Base-by-base conservation (phyloP, 2,113 vertebrate genomes). In the Xenotilapia flavipinnis region DNA sequence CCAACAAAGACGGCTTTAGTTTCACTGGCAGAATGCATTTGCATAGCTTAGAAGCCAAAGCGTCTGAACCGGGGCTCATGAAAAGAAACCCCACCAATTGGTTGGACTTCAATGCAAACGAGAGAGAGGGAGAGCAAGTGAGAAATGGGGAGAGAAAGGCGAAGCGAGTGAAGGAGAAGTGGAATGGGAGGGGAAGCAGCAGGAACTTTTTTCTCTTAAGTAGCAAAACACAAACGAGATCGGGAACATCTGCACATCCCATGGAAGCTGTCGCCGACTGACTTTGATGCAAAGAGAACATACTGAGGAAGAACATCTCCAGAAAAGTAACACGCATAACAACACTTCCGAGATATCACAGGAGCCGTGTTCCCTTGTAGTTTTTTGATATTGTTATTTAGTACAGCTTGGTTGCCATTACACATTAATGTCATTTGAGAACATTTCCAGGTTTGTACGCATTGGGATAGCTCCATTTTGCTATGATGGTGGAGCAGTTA, bases 1-100 rank as follows among this genome's bases (percentile, higher is more conserved):
- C 91, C 95, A 96, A 96, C 96, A 96, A 96, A 96, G 96, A 93
- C 93, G 90, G 94, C 96, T 96, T 96, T 96, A 96, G 96, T 96
- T 95, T 95, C 95, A 93, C 92, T 94, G 94, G 94, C 94, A 91
- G 94, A 94, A 96, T 95, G 95, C 91, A 96, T 97, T 96, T 96
- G 96, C 96, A 97, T 96, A 96, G 96, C 95, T 96, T 96, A 96
- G 95, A 96, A 96, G 94, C 93, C 93, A 92, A 92, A 91, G 94
- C 91, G 93, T 95, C 95, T 96, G 94, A 96, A 96, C 96, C 89
- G 91, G 91, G 91, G 90, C 94, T 93, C 95, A 95, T 96, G 95
- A 97, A 96, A 96, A 95, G 95, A 95, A 94, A 94, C 90, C 84
- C 87, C 87, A 92, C 93, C 94, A 94, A 95, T 94, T 95, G 94